Conservation (phyloP, 2,113 vertebrate species). For the Bos javanicus region DNA sequence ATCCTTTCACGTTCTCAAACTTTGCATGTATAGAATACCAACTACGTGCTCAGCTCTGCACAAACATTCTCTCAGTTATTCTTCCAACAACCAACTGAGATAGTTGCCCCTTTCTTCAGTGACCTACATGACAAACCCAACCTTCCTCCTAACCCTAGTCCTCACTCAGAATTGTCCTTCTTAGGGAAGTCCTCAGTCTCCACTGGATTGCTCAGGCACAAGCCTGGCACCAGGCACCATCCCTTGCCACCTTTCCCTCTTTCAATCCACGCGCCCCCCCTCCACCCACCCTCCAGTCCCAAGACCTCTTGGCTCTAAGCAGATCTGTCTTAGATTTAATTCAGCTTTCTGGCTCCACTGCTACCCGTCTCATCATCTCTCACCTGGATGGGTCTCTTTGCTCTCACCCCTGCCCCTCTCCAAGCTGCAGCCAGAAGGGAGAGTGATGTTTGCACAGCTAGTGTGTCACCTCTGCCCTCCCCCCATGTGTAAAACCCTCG, state of each 20-base stretch:
- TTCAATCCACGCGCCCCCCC: fast-evolving
- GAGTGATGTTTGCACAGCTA: not conserved
- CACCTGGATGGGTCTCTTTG: not conserved
- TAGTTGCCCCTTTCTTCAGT: not conserved
- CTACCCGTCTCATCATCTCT: not conserved
- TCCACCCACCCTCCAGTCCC: fast-evolving
- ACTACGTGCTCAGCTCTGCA: not conserved
- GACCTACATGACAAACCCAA: not conserved
- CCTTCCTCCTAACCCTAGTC: not conserved
- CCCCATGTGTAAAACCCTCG: fast-evolving
- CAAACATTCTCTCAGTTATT: not conserved
- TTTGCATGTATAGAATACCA: too few relatives aligned
- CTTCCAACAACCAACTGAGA: not conserved
- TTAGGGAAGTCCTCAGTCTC: not conserved
- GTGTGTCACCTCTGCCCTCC: not conserved
- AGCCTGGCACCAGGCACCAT: not conserved
- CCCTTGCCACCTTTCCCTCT: not conserved
- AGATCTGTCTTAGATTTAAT: not conserved
- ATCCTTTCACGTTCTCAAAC: not conserved
- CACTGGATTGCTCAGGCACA: not conserved
- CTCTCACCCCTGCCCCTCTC: not conserved
- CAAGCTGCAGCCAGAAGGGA: not conserved
- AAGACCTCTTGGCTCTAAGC: not conserved
- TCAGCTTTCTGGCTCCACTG: not conserved
- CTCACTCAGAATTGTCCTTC: not conserved